Percentiles rank a stretch among this genome's conserved stretches.
Conservation (phyloP, 2,888 invertebrate species). For the Thumatha senex region DNA sequence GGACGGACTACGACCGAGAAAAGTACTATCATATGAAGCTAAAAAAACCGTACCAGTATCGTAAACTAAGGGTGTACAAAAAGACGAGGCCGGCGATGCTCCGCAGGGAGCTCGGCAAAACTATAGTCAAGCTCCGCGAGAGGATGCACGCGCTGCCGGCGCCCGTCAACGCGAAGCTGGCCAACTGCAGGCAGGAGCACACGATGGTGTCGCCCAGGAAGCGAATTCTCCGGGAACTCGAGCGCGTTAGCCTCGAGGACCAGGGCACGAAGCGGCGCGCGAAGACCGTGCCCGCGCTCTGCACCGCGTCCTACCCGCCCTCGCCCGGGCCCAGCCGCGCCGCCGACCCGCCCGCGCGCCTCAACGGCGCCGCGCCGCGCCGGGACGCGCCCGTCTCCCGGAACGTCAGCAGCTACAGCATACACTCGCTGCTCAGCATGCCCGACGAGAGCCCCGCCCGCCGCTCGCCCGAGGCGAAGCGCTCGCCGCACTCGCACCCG, state of each 20-base stretch:
- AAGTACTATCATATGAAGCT: slow-evolving; percentile 79
- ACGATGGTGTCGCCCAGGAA: slow-evolving; percentile 91
- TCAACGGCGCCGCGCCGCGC: slow-evolving; percentile 55
- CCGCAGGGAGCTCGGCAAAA: slow-evolving; percentile 61
- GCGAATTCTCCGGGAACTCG: slow-evolving; percentile 91
- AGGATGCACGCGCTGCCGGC: slow-evolving; percentile 62
- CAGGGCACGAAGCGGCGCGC: slow-evolving; percentile 85
- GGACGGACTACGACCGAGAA: slow-evolving; percentile 68
- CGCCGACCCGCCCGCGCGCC: slow-evolving; percentile 43
- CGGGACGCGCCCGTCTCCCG: slow-evolving; percentile 59
- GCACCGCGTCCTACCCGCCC: slow-evolving; percentile 64
- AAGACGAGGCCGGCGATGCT: slow-evolving; percentile 65
- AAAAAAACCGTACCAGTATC: slow-evolving; percentile 80
- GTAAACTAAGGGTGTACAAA: slow-evolving; percentile 76
- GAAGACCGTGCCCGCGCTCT: slow-evolving; percentile 69
- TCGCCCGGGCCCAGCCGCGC: slow-evolving; percentile 46
- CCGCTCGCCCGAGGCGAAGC: slow-evolving; percentile 63
- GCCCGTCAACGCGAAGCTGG: slow-evolving; percentile 72
- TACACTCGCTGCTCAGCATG: slow-evolving; percentile 91
- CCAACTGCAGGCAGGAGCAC: slow-evolving; percentile 76
- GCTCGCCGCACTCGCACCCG: slow-evolving; percentile 68
- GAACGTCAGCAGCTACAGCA: slow-evolving; percentile 91
- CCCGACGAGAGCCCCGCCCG: slow-evolving; percentile 71
- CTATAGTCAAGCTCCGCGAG: slow-evolving; percentile 67
- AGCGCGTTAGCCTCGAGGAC: slow-evolving; percentile 89